Conservation (phyloP, 1,140 invertebrate species). For the Coenobita brevimanus region DNA sequence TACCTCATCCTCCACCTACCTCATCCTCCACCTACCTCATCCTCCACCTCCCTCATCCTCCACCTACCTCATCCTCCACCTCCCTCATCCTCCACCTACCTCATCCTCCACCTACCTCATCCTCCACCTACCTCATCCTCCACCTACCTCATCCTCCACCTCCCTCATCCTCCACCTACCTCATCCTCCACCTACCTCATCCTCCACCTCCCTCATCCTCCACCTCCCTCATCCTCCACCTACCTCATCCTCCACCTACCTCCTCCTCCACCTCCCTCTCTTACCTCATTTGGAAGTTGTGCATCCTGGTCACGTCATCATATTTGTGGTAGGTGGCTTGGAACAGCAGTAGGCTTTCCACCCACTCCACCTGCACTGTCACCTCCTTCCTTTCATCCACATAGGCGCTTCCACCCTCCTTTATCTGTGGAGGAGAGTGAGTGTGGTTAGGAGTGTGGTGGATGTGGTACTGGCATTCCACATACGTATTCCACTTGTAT, state of each 20-base stretch:
- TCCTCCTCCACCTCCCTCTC: conserved; percentile 28
- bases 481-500: too few species aligned
- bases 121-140: too few species aligned
- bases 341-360: conserved; percentile 88
- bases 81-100: conserved; percentile 9
- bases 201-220: background rate
- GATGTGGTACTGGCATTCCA: too few species aligned
- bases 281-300: conserved; percentile 91
- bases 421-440: conserved; percentile 74
- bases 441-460: background rate
- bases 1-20: too few species aligned
- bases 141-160: background rate
- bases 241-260: background rate
- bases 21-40: too few species aligned
- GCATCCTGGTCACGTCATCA: conserved; percentile 87
- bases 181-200: background rate
- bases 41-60: too few species aligned
- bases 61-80: too few species aligned
- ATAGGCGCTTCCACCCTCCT: conserved; percentile 83
- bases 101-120: background rate
- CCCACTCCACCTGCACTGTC: conserved; percentile 88
- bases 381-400: conserved; percentile 85
- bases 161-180: background rate
- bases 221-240: background rate
- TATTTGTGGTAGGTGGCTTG: conserved; percentile 91